Conservation (phyloP, 2,797 vertebrate species). For the Diplodus sargus region DNA sequence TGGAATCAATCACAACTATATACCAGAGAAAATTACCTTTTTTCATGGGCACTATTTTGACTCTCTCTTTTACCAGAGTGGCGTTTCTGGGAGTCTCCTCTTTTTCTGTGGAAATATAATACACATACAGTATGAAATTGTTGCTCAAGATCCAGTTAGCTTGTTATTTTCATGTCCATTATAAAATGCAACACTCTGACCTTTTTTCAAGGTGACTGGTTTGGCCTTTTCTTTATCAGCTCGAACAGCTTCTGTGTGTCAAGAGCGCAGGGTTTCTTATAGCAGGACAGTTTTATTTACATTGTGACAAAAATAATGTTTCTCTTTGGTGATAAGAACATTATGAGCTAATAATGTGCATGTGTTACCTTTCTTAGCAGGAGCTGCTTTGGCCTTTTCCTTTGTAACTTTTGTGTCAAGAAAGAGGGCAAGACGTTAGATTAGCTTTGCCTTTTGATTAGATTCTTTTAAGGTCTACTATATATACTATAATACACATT, state of each 20-base stretch:
- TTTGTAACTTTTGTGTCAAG: conserved; percentile 56
- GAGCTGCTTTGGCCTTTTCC: conserved; percentile 58
- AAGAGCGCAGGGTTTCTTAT: conserved; percentile 14
- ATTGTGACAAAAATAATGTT: no score
- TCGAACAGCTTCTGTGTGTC: conserved; percentile 55
- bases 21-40: conserved; percentile 51
- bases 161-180: not conserved
- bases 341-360: not conserved
- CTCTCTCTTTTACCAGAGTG: conserved; percentile 59
- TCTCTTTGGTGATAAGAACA: no score
- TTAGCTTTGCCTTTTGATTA: not conserved
- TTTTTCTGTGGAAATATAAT: conserved; percentile 18
- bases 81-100: conserved; percentile 51
- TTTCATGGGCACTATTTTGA: conserved; percentile 68
- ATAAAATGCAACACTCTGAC: conserved; percentile 31
- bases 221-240: conserved; percentile 63
- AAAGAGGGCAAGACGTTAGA: conserved; percentile 9
- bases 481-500: no score
- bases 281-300: no score
- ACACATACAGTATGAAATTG: not conserved
- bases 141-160: not conserved
- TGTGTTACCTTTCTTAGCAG: conserved; percentile 65
- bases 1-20: not conserved
- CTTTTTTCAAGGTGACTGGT: conserved; percentile 63
- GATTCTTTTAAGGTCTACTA: no score